phyloP scores from a whole-genome alignment of 2,797 vertebrate species.

The Limnodromus scolopaceus region DNA sequence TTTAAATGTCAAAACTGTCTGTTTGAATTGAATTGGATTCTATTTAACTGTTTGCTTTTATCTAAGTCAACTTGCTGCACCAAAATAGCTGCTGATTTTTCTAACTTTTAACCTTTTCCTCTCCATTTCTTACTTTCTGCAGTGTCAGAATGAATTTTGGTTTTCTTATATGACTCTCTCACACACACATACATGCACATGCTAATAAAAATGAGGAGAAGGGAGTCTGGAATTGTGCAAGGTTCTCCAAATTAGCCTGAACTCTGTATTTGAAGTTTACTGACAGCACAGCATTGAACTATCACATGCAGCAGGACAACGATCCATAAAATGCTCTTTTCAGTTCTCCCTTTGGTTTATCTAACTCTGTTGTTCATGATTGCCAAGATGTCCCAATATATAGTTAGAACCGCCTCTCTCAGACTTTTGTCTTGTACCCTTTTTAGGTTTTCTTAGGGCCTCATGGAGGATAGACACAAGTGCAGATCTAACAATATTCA shows the following conservation, averaged over 20 bases:
- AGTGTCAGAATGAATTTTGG: neutral
- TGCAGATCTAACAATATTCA: neutral
- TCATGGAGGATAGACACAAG: neutral
- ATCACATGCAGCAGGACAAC: neutral
- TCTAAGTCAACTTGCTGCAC: slow-evolving; percentile 37
- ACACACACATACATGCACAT: accelerated
- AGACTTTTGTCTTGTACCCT: neutral
- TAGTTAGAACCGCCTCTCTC: neutral
- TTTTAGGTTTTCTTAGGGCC: neutral
- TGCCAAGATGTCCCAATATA: neutral
- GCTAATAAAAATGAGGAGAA: accelerated
- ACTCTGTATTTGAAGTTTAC: neutral
- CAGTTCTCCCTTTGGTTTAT: neutral
- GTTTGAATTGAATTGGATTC: slow-evolving; percentile 30
- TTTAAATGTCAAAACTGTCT: slow-evolving; percentile 60
- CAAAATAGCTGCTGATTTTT: slow-evolving; percentile 26
- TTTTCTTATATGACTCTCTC: neutral
- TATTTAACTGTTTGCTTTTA: slow-evolving; percentile 48
- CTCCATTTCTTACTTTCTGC: neutral
- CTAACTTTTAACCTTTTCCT: slow-evolving; percentile 45
- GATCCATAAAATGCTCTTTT: neutral
- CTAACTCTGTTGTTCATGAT: neutral
- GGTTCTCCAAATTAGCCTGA: neutral
- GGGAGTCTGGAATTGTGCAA: neutral
- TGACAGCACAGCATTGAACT: neutral